phyloP scores from a whole-genome alignment of 2,797 vertebrate species.

The Sebastes kiyomatsui region DNA sequence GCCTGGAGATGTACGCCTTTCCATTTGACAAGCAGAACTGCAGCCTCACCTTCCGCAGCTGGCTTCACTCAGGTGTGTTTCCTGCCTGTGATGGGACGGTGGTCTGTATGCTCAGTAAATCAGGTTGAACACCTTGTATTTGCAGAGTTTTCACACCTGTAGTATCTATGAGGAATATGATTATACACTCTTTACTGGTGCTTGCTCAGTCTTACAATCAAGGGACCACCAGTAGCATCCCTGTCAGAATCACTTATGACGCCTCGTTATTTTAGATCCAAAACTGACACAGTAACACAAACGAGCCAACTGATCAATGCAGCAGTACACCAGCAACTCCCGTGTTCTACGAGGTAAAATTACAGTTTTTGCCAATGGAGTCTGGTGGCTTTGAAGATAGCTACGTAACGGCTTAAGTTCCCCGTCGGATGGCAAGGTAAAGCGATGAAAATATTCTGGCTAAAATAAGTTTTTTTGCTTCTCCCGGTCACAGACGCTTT shows the following conservation, averaged over 20 bases:
- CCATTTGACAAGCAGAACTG: constrained; percentile 92
- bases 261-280: not conserved
- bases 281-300: too few species aligned
- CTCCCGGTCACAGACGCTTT: fast-evolving
- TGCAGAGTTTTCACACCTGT: not conserved
- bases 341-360: fast-evolving
- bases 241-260: not conserved
- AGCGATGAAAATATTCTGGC: too few species aligned
- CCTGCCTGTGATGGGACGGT: not conserved
- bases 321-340: too few species aligned
- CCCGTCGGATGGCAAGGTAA: too few species aligned
- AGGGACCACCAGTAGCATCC: not conserved
- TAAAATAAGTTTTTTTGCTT: fast-evolving
- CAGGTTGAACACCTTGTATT: not conserved
- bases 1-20: constrained; percentile 87
- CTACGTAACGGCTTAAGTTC: too few species aligned
- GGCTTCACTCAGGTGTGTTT: constrained; percentile 87
- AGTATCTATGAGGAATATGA: not conserved
- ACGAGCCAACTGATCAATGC: too few species aligned
- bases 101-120: not conserved
- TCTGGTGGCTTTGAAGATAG: too few species aligned
- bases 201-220: not conserved
- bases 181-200: not conserved
- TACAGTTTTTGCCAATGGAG: too few species aligned
- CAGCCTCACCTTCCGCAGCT: constrained; percentile 89